Base-by-base conservation (phyloP, 2,797 vertebrate species). In the Pempheris klunzingeri region DNA sequence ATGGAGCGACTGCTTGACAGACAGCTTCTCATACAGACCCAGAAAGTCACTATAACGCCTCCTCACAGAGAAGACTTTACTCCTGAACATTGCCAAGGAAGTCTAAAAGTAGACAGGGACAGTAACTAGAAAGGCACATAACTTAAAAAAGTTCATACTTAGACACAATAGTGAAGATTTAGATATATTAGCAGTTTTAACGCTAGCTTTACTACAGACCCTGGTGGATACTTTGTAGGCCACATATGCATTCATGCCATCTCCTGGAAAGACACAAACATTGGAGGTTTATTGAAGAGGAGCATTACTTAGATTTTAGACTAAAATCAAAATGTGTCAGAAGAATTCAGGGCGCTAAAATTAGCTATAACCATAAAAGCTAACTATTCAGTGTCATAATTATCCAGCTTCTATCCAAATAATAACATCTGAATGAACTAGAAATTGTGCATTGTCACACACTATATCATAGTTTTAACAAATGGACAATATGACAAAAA, bases 41-140 rank as follows among this genome's bases (percentile, higher is more conserved):
- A 99, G 92, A 84, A 99, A 99, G 89, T 99, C 98, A 83, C 98
- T 99, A 88, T 98, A 99, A 82, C 98, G 96, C 92, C 98, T 96
- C 85, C 96, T 97, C 79, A 97, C 97, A 0, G 94, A 95, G 86
- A 99, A 99, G 53, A 94, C 94, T 88, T 96, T 97, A 90, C 87
- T 97, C 88, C 93, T 96, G 92, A 99, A 99, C 94, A 98, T 95
- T 0, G 96, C 89, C 91, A 99, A 91, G 61, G 95, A 97, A 0
- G 96, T 98, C 98, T 99, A 91, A 8, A 52, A 54, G 72, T 7
- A 65, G n/a, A 68, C 4, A 6, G 18, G 20, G 43, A 69, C 12
- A 44, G 17, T 17, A 22, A 36, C 34, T 10, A 80, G 28, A 43
- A 30, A 39, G 4, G 15, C 2, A 26, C 18, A 34, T 7, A 32